Evolutionary conservation across 2,113 vertebrate species (phyloP).

Genomic region (Fulmarus glacialis): DNA sequence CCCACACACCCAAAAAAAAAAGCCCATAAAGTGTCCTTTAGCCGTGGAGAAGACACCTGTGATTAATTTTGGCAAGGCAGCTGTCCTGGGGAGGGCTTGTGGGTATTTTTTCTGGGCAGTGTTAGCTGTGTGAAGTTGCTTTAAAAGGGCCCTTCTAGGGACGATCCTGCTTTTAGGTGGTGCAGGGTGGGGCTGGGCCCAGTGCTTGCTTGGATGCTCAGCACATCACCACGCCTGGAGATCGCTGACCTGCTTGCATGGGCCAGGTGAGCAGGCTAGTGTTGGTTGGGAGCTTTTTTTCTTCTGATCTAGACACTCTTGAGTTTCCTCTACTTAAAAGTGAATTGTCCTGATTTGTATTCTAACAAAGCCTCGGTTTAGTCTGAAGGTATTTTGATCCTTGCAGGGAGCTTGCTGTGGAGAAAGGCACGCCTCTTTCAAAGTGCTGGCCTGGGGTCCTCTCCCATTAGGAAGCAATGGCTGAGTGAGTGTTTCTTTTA

Average conservation of each 20-base stretch:
- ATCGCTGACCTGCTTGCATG: rapidly evolving
- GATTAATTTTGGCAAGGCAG: not conserved
- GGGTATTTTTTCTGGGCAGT: not conserved
- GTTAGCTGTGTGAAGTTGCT: not conserved
- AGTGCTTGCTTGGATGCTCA: rapidly evolving
- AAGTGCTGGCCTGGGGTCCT: not conserved
- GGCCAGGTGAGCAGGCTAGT: not conserved
- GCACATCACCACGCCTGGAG: rapidly evolving
- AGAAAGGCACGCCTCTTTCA: not conserved
- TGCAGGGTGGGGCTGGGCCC: rapidly evolving
- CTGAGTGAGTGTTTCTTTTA: not conserved
- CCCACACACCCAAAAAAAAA: too few relatives aligned
- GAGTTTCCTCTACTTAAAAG: not conserved
- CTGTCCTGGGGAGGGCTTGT: not conserved
- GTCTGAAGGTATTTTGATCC: not conserved
- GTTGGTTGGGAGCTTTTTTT: not conserved
- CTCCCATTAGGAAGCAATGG: not conserved
- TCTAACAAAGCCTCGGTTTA: not conserved
- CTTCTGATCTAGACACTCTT: not conserved
- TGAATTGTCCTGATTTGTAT: not conserved
- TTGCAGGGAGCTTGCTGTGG: not conserved
- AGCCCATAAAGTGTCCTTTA: not conserved
- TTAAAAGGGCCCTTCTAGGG: not conserved
- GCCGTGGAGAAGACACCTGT: not conserved
- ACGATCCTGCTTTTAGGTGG: rapidly evolving